Percentiles rank a stretch among this genome's conserved stretches.
Conservation (phyloP, 1,140 invertebrate species). For the Cryptotermes secundus region DNA sequence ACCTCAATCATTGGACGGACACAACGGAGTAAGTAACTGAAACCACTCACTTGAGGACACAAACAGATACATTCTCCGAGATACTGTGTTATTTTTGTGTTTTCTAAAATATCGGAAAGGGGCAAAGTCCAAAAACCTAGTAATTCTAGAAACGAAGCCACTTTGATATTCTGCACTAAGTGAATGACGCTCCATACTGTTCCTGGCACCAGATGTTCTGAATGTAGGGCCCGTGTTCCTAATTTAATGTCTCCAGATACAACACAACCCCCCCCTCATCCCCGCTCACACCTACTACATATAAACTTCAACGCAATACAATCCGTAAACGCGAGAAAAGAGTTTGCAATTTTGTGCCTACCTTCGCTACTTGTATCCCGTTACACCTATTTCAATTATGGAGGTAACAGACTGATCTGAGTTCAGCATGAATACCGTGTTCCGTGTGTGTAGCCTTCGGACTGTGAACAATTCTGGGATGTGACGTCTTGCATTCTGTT, state of each 20-base stretch:
- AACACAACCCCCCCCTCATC: neutral
- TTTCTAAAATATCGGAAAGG: too few species aligned
- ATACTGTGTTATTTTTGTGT: too few species aligned
- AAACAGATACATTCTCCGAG: too few species aligned
- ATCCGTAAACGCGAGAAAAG: conserved; percentile 2
- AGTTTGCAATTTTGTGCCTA: neutral
- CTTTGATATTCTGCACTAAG: neutral
- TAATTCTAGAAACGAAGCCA: neutral
- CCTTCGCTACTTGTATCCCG: neutral
- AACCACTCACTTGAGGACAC: too few species aligned
- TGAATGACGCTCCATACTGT: neutral
- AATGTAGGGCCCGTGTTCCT: neutral
- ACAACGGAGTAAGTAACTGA: too few species aligned
- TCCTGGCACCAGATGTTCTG: neutral
- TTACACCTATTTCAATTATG: neutral
- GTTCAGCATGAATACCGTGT: neutral
- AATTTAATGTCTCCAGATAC: conserved; percentile 3
- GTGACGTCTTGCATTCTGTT: too few species aligned
- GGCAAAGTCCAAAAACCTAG: too few species aligned
- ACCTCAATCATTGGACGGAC: too few species aligned
- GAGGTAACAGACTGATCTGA: neutral
- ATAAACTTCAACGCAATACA: neutral
- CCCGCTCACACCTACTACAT: neutral
- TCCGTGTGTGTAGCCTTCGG: neutral
- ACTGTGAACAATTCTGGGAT: neutral